These are phyloP conservation scores for Falco novaeseelandiae DNA, from an alignment of 2,797 vertebrate genomes.

Conservation along the genomic window DNA sequence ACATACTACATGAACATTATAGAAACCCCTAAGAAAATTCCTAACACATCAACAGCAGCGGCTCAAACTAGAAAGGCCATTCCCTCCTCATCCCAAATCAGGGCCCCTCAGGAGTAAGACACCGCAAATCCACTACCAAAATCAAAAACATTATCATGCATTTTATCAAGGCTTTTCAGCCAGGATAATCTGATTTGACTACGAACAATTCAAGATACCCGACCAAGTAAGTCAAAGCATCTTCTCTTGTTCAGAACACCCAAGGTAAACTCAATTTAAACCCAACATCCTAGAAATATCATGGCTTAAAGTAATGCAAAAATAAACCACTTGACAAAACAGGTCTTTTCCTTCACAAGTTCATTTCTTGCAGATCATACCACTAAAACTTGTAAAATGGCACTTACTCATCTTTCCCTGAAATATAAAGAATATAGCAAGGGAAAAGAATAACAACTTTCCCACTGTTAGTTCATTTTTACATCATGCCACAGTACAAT, in stretches of 20 bases:
- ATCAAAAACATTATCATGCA: background rate
- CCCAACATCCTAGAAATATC: background rate
- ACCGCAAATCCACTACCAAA: background rate
- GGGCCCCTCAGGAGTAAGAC: background rate
- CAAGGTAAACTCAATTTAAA: background rate
- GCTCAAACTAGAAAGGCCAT: background rate
- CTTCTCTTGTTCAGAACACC: background rate
- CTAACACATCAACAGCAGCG: rapidly evolving
- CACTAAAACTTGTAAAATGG: background rate
- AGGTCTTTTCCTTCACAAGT: background rate
- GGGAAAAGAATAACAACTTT: background rate
- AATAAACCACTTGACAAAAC: background rate
- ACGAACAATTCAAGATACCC: background rate
- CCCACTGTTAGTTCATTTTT: background rate
- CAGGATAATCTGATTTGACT: background rate
- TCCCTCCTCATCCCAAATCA: background rate
- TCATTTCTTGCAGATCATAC: background rate
- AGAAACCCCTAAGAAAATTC: background rate
- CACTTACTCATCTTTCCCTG: background rate
- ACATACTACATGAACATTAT: background rate
- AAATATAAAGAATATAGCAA: too few relatives aligned
- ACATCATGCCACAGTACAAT: background rate
- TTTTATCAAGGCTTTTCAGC: background rate
- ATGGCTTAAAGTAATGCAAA: background rate
- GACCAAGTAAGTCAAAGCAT: background rate